These are phyloP conservation scores for Bovichtus variegatus DNA, from an alignment of 2,797 vertebrate genomes.

Conservation along the genomic window DNA sequence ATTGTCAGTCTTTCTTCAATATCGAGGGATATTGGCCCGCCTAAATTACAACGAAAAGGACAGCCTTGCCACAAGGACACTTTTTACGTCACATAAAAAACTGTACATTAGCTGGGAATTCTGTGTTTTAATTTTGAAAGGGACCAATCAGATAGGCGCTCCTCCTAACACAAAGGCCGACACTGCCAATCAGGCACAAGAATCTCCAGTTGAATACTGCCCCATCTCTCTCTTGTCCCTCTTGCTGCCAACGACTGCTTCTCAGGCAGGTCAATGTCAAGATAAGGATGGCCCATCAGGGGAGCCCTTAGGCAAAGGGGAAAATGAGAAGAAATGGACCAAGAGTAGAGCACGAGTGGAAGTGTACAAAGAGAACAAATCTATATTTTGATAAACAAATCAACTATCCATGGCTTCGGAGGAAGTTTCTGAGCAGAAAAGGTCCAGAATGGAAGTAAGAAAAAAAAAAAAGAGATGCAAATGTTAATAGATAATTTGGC, in stretches of 20 bases:
- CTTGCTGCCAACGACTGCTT: conserved; percentile 72
- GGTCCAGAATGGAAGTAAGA: conserved; percentile 33
- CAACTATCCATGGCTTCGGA: conserved; percentile 73
- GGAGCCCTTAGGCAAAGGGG: conserved; percentile 51
- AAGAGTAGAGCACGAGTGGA: conserved; percentile 62
- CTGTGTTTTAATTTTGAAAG: conserved; percentile 55
- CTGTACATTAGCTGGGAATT: conserved; percentile 57
- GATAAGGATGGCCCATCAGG: conserved; percentile 55
- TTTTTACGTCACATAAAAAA: conserved; percentile 43
- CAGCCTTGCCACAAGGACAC: conserved; percentile 52
- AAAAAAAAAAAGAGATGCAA: conserved; percentile 60
- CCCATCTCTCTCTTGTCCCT: conserved; percentile 74
- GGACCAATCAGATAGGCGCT: conserved; percentile 73
- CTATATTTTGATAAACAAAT: conserved; percentile 86
- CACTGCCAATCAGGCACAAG: conserved; percentile 80
- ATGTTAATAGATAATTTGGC: conserved; percentile 62
- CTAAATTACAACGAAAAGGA: conserved; percentile 49
- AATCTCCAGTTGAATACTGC: conserved; percentile 73
- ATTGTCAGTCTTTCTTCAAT: conserved; percentile 34
- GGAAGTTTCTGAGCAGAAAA: conserved; percentile 57
- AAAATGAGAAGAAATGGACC: conserved; percentile 63
- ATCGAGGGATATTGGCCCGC: conserved; percentile 35
- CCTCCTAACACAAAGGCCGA: conserved; percentile 57
- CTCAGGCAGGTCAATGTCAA: conserved; percentile 65
- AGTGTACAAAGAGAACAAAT: conserved; percentile 85